Base-by-base conservation (phyloP, 37 sponge, comb jelly and placozoan genomes). In the Oscarella lobularis region DNA sequence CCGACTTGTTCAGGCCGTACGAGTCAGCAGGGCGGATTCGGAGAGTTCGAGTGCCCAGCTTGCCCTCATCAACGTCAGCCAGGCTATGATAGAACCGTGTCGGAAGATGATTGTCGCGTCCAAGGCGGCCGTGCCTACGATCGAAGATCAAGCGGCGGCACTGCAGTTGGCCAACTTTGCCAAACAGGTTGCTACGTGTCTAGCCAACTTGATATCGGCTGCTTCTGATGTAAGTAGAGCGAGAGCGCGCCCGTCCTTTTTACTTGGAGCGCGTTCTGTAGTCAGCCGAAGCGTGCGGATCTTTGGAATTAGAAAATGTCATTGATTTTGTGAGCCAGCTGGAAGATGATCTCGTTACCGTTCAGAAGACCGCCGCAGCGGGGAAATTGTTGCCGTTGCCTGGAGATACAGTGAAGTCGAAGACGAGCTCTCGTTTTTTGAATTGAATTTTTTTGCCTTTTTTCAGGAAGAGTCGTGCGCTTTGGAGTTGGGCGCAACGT, bases 81-180 rank as follows among this genome's bases (percentile, higher is more conserved):
- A 91, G 76, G 77, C 86, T 31, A 80, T 95, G 83, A 76, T 89
- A 0, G 81, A 68, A 35, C 71, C 71, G 71, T 14, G 31, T 68
- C 4, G 29, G 29, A 4, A 68, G 71, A 4, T 94, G 81, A 87
- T 98, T n/a, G 89, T 92, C 20, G 92, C 99, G 1, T 85, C 95
- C 20, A 98, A 94, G 77, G 88, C 94, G 38, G 92, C 99, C 9
- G 92, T 94, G 1, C 99, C 99, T 33, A 92, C 93, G 3, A 88
- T 98, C 2, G 86, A 86, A 0, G 95, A 98, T 76, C 89, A 86
- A 35, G 89, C 99, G 1, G 91, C 99, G 72, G 99, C 95, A 34
- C 85, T 94, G 14, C 95, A 94, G 73, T 80, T 98, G 70, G 85
- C 91, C 5, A 91, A 94, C 86, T 94, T 94, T 83, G 86, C 95